Evolutionary conservation across 2,113 vertebrate species (phyloP), one percentile per base, ranked within the genome.

Genomic region (Reinhardtius hippoglossoides): DNA sequence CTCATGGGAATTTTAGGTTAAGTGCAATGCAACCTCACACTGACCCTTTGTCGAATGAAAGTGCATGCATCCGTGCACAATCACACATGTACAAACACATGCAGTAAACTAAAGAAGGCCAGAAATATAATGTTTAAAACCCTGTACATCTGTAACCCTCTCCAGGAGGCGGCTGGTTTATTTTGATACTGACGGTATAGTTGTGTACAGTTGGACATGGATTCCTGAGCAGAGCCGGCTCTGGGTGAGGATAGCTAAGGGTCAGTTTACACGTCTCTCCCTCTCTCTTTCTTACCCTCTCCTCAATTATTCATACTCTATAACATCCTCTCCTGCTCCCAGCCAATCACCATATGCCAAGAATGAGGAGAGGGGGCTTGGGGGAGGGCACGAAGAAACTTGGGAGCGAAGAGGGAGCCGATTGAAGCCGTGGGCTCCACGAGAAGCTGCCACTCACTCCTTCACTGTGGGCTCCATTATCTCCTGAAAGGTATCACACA

Each of bases 301-400:
- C 52, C 78, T 93, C 83, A 91, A 93, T 93, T 92, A 92, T 92
- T 92, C 84, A 92, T 93, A 83, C 77, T 71, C 78, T 68, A 73
- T 89, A 89, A 89, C 89, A 88, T 92, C 90, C 85, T 88, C 76
- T 88, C 46, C 35, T 50, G 57, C 69, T 67, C 62, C 40, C 48
- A 71, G 70, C 90, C 91, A 92, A 90, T 92, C 76, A 83, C 73
- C 54, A 48, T 37, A n/a, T 57, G 52, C 78, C 15, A 12, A 37
- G 72, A 66, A 76, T 73, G 82, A 82, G 84, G 67, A 81, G 79
- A 86, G 66, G 76, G 76, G 55, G 79, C 78, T 75, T 79, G 80
- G 85, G 82, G 89, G 88, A 76, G 80, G 81, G 81, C 72, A 68
- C 10, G 68, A 67, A 76, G 80, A 37, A 78, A 86, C 90, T 74